A percentile compares a stretch with the other conserved stretches of the same genome.
Conservation (phyloP, 2,113 vertebrate genomes). For the Odocoileus hemionus region DNA sequence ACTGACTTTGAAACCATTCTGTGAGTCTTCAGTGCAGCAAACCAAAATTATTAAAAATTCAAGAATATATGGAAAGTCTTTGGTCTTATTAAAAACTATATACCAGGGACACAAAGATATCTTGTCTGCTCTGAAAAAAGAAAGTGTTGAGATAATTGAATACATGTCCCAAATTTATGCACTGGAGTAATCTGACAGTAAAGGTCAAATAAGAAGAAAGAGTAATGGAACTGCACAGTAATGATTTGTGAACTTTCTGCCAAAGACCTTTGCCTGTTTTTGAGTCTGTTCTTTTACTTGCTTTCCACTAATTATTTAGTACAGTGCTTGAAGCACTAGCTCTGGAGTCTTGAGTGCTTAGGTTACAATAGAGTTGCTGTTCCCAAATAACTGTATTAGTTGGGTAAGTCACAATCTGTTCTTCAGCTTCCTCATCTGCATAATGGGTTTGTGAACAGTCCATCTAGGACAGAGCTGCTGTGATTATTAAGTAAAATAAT, state of each 20-base stretch:
- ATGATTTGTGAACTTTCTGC: conserved; percentile 45
- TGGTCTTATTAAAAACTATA: background rate
- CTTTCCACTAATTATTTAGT: conserved; percentile 38
- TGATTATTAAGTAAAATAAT: background rate
- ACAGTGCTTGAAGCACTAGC: background rate
- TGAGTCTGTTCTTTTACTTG: conserved; percentile 35
- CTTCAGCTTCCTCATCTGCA: background rate
- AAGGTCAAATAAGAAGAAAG: conserved; percentile 43
- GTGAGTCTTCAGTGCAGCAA: background rate
- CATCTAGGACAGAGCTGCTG: background rate
- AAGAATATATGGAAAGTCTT: background rate
- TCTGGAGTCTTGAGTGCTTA: background rate
- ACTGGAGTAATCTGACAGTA: conserved; percentile 21
- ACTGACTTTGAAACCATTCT: background rate
- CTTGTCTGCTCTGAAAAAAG: background rate
- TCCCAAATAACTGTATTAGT: background rate
- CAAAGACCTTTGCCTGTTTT: conserved; percentile 5
- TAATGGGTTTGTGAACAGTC: background rate
- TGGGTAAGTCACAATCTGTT: background rate
- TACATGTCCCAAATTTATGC: conserved; percentile 21
- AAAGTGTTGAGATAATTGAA: conserved; percentile 54
- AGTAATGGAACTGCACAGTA: background rate
- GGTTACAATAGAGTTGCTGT: background rate
- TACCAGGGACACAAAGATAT: conserved; percentile 3
- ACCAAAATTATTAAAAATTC: background rate